phyloP scores from a whole-genome alignment of 2,113 vertebrate species.

The Merops nubicus region DNA sequence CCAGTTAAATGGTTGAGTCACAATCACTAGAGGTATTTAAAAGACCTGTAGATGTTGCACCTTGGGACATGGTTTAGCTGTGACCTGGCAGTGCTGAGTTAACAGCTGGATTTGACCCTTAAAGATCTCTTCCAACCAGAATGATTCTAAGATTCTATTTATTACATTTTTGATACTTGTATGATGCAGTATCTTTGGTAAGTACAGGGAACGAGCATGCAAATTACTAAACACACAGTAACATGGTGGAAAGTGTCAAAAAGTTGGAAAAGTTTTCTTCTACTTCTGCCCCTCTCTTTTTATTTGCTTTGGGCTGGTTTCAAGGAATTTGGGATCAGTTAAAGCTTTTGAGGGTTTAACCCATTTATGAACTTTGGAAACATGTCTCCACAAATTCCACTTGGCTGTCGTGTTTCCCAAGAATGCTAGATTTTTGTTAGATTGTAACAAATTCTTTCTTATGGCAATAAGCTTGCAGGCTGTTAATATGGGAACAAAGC shows the following conservation, averaged over 20 bases:
- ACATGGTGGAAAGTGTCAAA: background rate
- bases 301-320: background rate
- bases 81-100: too few relatives aligned
- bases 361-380: background rate
- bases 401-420: background rate
- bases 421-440: background rate
- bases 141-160: background rate
- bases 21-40: too few relatives aligned
- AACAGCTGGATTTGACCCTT: too few relatives aligned
- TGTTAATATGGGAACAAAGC: background rate
- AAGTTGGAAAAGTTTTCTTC: background rate
- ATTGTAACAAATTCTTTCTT: background rate
- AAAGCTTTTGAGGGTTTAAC: conserved; percentile 8
- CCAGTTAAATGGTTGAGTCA: too few relatives aligned
- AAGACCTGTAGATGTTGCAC: too few relatives aligned
- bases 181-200: background rate
- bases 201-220: background rate
- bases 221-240: conserved; percentile 3
- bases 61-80: too few relatives aligned
- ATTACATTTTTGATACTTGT: background rate
- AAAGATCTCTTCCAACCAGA: too few relatives aligned
- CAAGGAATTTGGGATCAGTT: conserved; percentile 15
- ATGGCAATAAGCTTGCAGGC: background rate
- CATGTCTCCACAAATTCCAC: background rate
- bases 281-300: background rate